Percentiles rank a stretch among this genome's conserved stretches.
Evolutionary conservation across 2,113 vertebrate genomes (phyloP).

Genomic region (Psettodes erumei): DNA sequence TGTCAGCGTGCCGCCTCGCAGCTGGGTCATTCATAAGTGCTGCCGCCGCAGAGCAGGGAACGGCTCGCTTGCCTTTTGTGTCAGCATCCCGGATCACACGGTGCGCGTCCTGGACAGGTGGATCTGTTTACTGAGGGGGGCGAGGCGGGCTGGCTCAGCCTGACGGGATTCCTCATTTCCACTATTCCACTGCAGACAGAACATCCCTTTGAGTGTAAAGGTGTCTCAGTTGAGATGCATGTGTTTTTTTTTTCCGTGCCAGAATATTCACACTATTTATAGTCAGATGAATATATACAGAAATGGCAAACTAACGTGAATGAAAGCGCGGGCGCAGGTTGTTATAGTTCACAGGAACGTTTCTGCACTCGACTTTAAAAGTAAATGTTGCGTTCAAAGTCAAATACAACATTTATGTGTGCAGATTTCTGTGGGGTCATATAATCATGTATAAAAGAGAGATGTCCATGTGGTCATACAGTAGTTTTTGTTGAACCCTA

Average conservation of each 20-base stretch:
- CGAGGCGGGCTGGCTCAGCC: background rate
- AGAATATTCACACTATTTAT: background rate
- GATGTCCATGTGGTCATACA: no score
- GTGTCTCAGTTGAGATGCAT: background rate
- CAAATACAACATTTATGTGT: no score
- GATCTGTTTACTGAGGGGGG: background rate
- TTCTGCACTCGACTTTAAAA: background rate
- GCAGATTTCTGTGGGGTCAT: no score
- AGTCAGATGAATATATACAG: background rate
- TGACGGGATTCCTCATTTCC: background rate
- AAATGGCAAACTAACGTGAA: background rate
- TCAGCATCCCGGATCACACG: conserved; percentile 28
- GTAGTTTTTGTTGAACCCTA: no score
- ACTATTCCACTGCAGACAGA: background rate
- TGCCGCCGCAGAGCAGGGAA: background rate
- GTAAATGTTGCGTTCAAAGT: no score
- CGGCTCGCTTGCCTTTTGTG: conserved; percentile 32
- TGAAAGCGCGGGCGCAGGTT: background rate
- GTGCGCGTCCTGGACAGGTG: conserved; percentile 19
- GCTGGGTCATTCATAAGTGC: conserved; percentile 13
- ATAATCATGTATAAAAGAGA: no score
- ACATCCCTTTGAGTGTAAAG: background rate
- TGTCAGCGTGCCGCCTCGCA: background rate
- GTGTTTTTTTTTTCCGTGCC: background rate
- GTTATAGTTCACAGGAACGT: background rate